Evolutionary conservation across 2,888 invertebrate species (phyloP).

Genomic region (Nephrotoma appendiculata): DNA sequence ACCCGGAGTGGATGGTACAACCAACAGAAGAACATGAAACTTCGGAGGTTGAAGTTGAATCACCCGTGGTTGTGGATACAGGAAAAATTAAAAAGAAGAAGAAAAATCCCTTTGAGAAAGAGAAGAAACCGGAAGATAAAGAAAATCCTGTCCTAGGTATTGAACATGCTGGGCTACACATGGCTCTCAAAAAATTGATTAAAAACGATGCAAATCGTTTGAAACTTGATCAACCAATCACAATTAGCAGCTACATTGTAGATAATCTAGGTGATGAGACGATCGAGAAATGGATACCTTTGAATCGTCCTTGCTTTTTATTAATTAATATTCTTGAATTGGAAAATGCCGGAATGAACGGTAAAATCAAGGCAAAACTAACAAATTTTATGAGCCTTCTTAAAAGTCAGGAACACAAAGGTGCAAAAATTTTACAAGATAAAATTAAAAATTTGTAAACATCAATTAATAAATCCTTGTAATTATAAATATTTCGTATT

Average conservation of each 20-base stretch:
- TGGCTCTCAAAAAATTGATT: conserved; percentile 60
- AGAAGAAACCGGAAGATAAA: conserved; percentile 27
- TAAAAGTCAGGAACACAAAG: conserved; percentile 40
- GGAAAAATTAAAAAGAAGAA: conserved; percentile 9
- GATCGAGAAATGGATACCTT: conserved; percentile 41
- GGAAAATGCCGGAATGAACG: conserved; percentile 35
- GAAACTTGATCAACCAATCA: conserved; percentile 28
- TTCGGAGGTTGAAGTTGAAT: conserved; percentile 4
- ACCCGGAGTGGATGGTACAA: conserved; percentile 39
- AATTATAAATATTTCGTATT: background rate
- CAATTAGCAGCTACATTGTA: conserved; percentile 44
- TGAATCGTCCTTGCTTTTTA: conserved; percentile 66
- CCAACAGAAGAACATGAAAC: conserved; percentile 14
- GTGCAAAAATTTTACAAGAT: conserved; percentile 42
- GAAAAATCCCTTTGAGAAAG: conserved; percentile 14
- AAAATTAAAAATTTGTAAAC: background rate
- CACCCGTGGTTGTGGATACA: background rate
- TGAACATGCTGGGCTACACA: conserved; percentile 63
- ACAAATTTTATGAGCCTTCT: conserved; percentile 20
- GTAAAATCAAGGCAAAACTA: conserved; percentile 27
- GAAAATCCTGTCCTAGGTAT: conserved; percentile 33
- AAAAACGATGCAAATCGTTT: conserved; percentile 41
- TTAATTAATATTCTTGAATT: conserved; percentile 51
- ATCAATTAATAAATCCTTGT: background rate
- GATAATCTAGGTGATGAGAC: conserved; percentile 29